Conservation (phyloP, 1,140 invertebrate species). For the Hydropsyche tenuis region DNA sequence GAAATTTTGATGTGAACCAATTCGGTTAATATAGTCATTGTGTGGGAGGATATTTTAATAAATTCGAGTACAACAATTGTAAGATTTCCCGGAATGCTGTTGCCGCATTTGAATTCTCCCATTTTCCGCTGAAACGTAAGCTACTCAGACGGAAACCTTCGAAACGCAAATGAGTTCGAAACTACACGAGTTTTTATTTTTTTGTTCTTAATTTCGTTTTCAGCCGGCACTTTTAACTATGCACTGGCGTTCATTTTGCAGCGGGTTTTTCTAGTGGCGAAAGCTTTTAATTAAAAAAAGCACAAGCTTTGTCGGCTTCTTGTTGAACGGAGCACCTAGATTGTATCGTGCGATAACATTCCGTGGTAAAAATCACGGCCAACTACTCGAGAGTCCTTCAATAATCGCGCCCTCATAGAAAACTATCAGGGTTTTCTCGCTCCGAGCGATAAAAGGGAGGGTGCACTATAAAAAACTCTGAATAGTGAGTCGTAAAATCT, state of each 20-base stretch:
- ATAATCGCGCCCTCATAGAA: neutral
- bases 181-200: neutral
- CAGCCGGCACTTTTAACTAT: neutral
- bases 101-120: no score
- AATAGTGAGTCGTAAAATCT: no score
- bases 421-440: neutral
- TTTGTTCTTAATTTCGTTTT: neutral
- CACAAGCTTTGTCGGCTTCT: conserved; percentile 20
- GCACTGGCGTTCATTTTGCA: conserved; percentile 1
- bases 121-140: no score
- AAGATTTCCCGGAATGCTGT: no score
- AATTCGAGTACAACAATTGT: no score
- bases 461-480: neutral
- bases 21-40: no score
- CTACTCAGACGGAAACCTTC: neutral
- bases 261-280: neutral
- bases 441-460: neutral
- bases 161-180: conserved; percentile 1
- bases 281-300: conserved; percentile 34
- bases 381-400: conserved; percentile 29
- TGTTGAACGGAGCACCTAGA: conserved; percentile 15
- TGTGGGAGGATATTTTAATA: no score
- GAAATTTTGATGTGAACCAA: no score
- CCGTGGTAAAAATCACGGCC: conserved; percentile 25
- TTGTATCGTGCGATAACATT: conserved; percentile 31